Evolutionary conservation across 2,797 vertebrate genomes (phyloP).

Genomic region (Acanthurus tractus): DNA sequence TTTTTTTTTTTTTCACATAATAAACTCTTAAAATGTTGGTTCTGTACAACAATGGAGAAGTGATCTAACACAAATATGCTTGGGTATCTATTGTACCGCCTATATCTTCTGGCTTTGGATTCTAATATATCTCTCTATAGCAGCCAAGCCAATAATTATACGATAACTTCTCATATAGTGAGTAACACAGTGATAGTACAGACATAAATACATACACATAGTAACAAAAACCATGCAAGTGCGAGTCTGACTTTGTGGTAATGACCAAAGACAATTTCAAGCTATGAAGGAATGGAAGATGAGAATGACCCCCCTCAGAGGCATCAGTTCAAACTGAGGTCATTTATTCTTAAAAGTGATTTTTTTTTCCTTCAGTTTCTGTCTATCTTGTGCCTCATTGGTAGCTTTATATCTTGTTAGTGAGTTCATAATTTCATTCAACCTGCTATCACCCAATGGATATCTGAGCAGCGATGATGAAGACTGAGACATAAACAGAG

Average conservation of each 20-base stretch:
- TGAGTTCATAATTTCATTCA: slow-evolving; percentile 27
- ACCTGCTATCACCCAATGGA: not conserved
- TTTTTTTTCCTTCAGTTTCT: slow-evolving; percentile 37
- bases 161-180: slow-evolving; percentile 67
- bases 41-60: slow-evolving; percentile 55
- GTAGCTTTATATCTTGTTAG: slow-evolving; percentile 8
- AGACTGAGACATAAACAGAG: slow-evolving; percentile 10
- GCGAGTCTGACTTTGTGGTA: slow-evolving; percentile 56
- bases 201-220: slow-evolving; percentile 75
- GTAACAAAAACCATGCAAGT: slow-evolving; percentile 74
- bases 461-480: slow-evolving; percentile 28
- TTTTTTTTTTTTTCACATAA: slow-evolving; percentile 23
- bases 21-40: slow-evolving; percentile 50
- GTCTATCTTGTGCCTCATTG: slow-evolving; percentile 19
- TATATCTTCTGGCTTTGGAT: slow-evolving; percentile 74
- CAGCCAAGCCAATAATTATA: slow-evolving; percentile 77
- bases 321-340: slow-evolving; percentile 40
- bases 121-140: slow-evolving; percentile 79
- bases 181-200: slow-evolving; percentile 78
- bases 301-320: slow-evolving; percentile 4
- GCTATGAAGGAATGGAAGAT: slow-evolving; percentile 29
- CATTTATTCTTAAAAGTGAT: slow-evolving; percentile 27
- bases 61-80: slow-evolving; percentile 46
- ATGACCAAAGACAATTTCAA: slow-evolving; percentile 40
- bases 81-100: slow-evolving; percentile 46